Percentiles rank a stretch among this genome's conserved stretches.
These are phyloP conservation scores for Protonibea diacanthus DNA, from an alignment of 2,797 vertebrate genomes.

Conservation along the genomic window DNA sequence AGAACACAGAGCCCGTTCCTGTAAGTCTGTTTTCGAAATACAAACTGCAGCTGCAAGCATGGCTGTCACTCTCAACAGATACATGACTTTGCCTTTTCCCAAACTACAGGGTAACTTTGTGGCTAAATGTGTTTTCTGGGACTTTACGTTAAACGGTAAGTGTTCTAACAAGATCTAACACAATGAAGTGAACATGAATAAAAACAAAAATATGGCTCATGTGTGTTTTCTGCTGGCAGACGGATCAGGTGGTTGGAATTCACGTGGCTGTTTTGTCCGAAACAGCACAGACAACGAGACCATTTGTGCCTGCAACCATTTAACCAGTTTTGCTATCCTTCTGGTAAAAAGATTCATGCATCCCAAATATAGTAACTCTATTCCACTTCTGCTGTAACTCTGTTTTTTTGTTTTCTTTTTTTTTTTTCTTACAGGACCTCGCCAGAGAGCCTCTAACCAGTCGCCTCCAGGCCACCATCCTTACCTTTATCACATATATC, in stretches of 20 bases:
- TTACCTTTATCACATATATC: constrained; percentile 95
- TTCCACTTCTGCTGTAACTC: neutral
- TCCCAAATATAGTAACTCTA: neutral
- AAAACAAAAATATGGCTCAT: neutral
- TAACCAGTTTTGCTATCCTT: constrained; percentile 95
- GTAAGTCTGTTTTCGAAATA: constrained; percentile 68
- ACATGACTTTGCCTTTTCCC: constrained; percentile 16
- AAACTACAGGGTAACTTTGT: constrained; percentile 83
- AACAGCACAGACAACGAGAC: constrained; percentile 87
- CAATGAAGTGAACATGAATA: constrained; percentile 45
- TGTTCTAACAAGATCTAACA: constrained; percentile 43
- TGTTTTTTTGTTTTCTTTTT: constrained; percentile 16
- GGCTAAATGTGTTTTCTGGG: constrained; percentile 92
- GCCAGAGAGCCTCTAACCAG: constrained; percentile 72
- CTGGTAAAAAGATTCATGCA: constrained; percentile 85
- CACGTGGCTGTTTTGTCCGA: constrained; percentile 86
- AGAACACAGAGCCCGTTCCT: constrained; percentile 79
- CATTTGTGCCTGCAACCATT: constrained; percentile 93
- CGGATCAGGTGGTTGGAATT: constrained; percentile 91
- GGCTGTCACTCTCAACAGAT: neutral
- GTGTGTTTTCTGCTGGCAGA: constrained; percentile 58
- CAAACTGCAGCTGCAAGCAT: neutral
- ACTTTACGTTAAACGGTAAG: constrained; percentile 89
- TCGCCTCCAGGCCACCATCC: constrained; percentile 85
- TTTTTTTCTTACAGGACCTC: constrained; percentile 84